Percentiles rank a stretch among this genome's conserved stretches.
Conservation (phyloP, 1,140 invertebrate species). For the Drosophila burlai region DNA sequence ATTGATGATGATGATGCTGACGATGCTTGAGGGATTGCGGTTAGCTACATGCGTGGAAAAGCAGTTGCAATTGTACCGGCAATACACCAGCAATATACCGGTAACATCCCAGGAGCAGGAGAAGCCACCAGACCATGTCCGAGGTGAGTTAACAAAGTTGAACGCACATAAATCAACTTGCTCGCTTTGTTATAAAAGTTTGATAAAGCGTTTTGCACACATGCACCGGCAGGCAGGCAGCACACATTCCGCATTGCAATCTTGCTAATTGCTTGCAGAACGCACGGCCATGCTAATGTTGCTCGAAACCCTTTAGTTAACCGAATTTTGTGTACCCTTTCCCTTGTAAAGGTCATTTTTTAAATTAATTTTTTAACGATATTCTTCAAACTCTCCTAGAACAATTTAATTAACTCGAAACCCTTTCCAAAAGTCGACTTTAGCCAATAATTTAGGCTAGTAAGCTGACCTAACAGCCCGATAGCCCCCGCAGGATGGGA, state of each 20-base stretch:
- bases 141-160: constrained; percentile 82
- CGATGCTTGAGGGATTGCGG: constrained; percentile 49
- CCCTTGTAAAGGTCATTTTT: neutral
- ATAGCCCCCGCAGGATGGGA: constrained; percentile 11
- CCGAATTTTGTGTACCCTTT: constrained; percentile 31
- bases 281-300: constrained; percentile 67
- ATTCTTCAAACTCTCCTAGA: neutral
- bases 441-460: neutral
- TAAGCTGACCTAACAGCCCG: neutral
- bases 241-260: constrained; percentile 73
- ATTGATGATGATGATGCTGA: constrained; percentile 76
- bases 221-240: constrained; percentile 33
- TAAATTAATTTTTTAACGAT: neutral
- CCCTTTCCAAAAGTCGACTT: neutral
- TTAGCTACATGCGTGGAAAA: constrained; percentile 32
- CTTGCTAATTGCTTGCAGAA: constrained; percentile 80
- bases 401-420: neutral
- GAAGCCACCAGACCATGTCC: constrained; percentile 31
- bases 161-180: constrained; percentile 78
- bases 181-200: constrained; percentile 80
- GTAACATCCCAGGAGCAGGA: constrained; percentile 9
- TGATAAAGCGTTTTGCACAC: constrained; percentile 81
- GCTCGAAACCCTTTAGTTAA: constrained; percentile 16
- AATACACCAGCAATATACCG: neutral
- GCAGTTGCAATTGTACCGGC: constrained; percentile 11